phyloP scores from a whole-genome alignment of 1,140 invertebrate species.

The Ceratosolen fusciceps region DNA sequence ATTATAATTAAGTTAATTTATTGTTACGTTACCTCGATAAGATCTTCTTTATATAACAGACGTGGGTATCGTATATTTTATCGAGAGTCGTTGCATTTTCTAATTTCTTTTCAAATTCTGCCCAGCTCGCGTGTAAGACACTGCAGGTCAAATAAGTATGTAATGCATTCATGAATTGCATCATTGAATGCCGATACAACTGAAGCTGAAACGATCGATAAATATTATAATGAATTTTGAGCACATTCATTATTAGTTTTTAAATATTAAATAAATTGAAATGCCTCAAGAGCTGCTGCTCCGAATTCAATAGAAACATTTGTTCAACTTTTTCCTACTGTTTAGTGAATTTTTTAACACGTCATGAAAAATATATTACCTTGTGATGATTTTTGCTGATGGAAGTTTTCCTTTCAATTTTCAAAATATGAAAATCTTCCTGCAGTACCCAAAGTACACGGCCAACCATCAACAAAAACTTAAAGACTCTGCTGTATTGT shows the following conservation, averaged over 20 bases:
- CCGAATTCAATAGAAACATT: too few relatives aligned
- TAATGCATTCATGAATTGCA: conserved; percentile 79
- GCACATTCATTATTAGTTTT: too few relatives aligned
- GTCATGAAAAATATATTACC: too few relatives aligned
- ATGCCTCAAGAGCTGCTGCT: too few relatives aligned
- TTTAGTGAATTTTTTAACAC: too few relatives aligned
- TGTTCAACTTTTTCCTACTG: too few relatives aligned
- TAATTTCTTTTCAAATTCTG: conserved; percentile 78
- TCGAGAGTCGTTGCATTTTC: conserved; percentile 77
- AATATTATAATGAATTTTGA: too few relatives aligned
- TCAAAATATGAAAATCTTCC: conserved; percentile 74
- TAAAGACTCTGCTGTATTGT: conserved; percentile 81
- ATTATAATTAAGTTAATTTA: too few relatives aligned
- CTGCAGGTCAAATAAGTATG: conserved; percentile 81
- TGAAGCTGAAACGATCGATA: conserved; percentile 72
- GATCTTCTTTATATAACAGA: conserved; percentile 80
- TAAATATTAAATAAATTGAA: too few relatives aligned
- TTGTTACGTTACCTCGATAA: conserved; percentile 70
- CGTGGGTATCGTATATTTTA: conserved; percentile 78
- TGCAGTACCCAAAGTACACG: conserved; percentile 81
- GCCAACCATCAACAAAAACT: conserved; percentile 81
- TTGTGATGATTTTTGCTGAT: conserved; percentile 65
- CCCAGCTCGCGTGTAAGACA: conserved; percentile 80
- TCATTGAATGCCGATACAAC: conserved; percentile 79
- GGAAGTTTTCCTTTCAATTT: conserved; percentile 58